A percentile compares a stretch with the other conserved stretches of the same genome.
Evolutionary conservation across 2,797 vertebrate species (phyloP).

Genomic region (Crenuchus spilurus): DNA sequence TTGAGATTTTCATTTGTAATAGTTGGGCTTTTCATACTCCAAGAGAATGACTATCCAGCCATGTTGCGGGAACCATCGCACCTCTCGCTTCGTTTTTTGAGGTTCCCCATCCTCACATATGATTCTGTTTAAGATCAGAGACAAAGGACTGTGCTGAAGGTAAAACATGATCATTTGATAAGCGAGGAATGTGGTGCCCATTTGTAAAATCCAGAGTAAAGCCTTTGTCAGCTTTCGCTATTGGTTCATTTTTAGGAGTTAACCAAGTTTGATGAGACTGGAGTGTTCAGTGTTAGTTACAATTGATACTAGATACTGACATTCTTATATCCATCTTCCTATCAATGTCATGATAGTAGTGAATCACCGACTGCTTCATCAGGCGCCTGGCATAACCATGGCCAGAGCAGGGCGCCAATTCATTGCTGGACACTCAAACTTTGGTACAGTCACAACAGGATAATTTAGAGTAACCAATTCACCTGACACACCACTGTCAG

Average conservation of each 20-base stretch:
- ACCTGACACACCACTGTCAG: too few species aligned
- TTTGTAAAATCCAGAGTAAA: conserved; percentile 30
- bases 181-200: conserved; percentile 1
- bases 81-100: conserved; percentile 26
- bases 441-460: too few species aligned
- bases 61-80: conserved; percentile 1
- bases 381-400: too few species aligned
- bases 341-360: too few species aligned
- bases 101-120: conserved; percentile 20
- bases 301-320: too few species aligned
- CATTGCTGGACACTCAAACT: too few species aligned
- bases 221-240: conserved; percentile 36
- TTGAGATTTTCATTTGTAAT: conserved; percentile 51
- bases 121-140: conserved; percentile 48
- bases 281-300: conserved; percentile 33
- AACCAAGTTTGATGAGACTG: conserved; percentile 49
- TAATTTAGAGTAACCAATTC: too few species aligned
- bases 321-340: too few species aligned
- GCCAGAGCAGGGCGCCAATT: too few species aligned
- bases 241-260: conserved; percentile 30
- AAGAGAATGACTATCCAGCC: conserved; percentile 26
- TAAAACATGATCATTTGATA: conserved; percentile 48
- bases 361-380: too few species aligned
- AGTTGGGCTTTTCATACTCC: conserved; percentile 39
- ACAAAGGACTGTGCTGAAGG: conserved; percentile 49